phyloP scores from a whole-genome alignment of 2,797 vertebrate genomes.

The Tokudaia tokunoshimensis region DNA sequence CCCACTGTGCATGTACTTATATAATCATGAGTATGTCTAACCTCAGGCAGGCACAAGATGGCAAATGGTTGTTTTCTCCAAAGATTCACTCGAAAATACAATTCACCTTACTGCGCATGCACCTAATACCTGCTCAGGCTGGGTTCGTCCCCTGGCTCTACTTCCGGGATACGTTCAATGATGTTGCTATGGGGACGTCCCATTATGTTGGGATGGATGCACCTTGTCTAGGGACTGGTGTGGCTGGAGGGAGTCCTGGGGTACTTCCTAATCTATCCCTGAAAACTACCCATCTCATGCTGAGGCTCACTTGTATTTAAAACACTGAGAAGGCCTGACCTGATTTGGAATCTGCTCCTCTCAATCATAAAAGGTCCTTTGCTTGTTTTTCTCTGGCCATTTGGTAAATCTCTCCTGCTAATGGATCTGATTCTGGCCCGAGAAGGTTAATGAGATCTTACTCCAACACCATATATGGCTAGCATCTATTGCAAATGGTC shows the following conservation, averaged over 20 bases:
- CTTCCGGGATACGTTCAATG: background rate
- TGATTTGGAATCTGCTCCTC: background rate
- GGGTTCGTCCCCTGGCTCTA: background rate
- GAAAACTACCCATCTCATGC: background rate
- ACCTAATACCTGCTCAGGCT: background rate
- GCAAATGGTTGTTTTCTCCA: background rate
- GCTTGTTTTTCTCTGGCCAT: background rate
- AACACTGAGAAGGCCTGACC: background rate
- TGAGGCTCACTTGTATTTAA: background rate
- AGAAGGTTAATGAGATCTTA: background rate
- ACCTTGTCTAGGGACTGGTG: background rate
- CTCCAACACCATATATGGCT: background rate
- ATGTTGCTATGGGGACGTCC: background rate
- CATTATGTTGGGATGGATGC: no score
- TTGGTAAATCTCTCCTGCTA: background rate
- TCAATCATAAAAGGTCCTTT: background rate
- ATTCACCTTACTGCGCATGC: background rate
- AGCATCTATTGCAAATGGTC: accelerated
- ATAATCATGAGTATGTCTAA: background rate
- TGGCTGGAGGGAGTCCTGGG: background rate
- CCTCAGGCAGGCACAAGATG: background rate
- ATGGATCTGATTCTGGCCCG: background rate
- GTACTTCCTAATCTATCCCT: no score
- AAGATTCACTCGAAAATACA: background rate
- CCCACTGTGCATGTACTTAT: background rate